Percentiles rank a stretch among this genome's conserved stretches.
Evolutionary conservation across 2,113 vertebrate species (phyloP).

Genomic region (Rattus rattus): DNA sequence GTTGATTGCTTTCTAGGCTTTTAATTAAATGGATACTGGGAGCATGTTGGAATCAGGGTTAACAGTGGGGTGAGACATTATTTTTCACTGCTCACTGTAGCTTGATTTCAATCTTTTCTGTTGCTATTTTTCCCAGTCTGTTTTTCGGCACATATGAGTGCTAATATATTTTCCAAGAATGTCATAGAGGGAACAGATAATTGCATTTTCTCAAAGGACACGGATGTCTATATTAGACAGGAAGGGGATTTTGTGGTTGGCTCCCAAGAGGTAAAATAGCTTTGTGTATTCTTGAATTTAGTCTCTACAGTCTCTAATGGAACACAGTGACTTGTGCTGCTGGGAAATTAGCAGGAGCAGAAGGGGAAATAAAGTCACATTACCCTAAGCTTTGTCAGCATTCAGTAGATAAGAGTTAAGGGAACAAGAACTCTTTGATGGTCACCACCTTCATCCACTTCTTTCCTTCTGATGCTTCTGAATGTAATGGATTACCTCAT

Average conservation of each 20-base stretch:
- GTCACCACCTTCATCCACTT: not conserved
- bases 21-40: slow-evolving; percentile 37
- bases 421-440: not conserved
- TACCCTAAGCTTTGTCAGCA: not conserved
- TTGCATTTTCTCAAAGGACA: slow-evolving; percentile 52
- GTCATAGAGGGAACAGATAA: not conserved
- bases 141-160: slow-evolving; percentile 13
- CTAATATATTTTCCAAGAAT: not conserved
- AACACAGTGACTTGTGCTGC: slow-evolving; percentile 36
- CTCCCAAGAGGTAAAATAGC: not conserved
- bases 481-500: not conserved
- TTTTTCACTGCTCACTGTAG: not conserved
- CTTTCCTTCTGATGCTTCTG: not conserved
- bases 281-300: not conserved
- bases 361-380: not conserved
- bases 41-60: not conserved
- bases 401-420: not conserved
- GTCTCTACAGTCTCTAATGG: slow-evolving; percentile 37
- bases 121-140: not conserved
- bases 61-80: not conserved
- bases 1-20: slow-evolving; percentile 16
- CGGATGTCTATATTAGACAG: not conserved
- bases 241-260: slow-evolving; percentile 39
- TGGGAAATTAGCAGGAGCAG: not conserved
- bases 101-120: not conserved